Evolutionary conservation across 2,113 vertebrate genomes (phyloP).

Genomic region (Chionomys nivalis): DNA sequence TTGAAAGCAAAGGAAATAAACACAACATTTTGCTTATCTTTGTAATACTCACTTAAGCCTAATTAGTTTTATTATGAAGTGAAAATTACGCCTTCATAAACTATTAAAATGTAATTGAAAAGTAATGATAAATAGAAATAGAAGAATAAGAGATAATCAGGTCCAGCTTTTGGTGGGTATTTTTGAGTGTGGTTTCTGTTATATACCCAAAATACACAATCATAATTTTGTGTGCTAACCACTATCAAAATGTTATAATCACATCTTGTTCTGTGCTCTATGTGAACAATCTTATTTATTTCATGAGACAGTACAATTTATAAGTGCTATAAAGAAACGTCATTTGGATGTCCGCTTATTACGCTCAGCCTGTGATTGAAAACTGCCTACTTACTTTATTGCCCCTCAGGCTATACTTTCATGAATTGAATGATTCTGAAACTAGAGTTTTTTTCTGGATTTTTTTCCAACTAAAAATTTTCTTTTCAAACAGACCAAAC

Average conservation of each 20-base stretch:
- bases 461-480: constrained; percentile 3
- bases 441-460: background rate
- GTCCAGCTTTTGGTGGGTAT: background rate
- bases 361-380: background rate
- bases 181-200: background rate
- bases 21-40: background rate
- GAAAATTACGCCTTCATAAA: constrained; percentile 3
- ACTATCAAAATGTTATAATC: background rate
- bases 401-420: background rate
- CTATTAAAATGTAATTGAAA: background rate
- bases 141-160: background rate
- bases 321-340: background rate
- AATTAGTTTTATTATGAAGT: background rate
- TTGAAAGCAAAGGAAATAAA: background rate
- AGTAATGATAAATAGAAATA: background rate
- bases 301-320: background rate
- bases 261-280: background rate
- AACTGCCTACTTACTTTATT: background rate
- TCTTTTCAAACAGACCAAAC: background rate
- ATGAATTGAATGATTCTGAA: background rate
- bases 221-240: background rate
- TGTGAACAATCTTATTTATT: background rate
- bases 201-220: background rate
- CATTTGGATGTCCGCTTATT: background rate
- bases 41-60: background rate